Percentiles rank a stretch among this genome's conserved stretches.
These are phyloP conservation scores for Lingula anatina DNA, from an alignment of 2,888 invertebrate genomes.

Conservation along the genomic window DNA sequence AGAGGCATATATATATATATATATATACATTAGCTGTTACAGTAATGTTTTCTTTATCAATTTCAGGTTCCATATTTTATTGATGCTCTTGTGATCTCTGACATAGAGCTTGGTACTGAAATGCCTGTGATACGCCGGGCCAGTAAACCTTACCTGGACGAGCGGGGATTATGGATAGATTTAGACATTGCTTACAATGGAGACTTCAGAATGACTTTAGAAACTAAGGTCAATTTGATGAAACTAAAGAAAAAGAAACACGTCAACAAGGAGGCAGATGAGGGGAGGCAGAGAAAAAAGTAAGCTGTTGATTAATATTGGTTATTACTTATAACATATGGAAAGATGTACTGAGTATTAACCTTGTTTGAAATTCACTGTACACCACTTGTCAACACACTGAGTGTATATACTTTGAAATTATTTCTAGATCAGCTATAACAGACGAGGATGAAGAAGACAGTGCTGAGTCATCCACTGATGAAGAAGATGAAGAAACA, in stretches of 20 bases:
- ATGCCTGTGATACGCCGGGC: constrained; percentile 46
- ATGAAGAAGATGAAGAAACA: constrained; percentile 47
- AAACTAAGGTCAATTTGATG: constrained; percentile 82
- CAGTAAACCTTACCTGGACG: constrained; percentile 65
- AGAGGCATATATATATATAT: too few relatives aligned
- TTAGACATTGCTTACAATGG: constrained; percentile 68
- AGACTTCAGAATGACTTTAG: constrained; percentile 76
- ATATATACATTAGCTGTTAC: too few relatives aligned
- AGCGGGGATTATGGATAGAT: constrained; percentile 84
- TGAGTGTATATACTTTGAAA: too few relatives aligned
- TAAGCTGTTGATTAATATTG: too few relatives aligned
- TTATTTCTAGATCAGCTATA: constrained; percentile 40
- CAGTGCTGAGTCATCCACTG: constrained; percentile 49
- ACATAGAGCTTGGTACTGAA: constrained; percentile 64
- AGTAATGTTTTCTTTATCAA: too few relatives aligned
- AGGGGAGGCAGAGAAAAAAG: too few relatives aligned
- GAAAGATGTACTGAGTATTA: too few relatives aligned
- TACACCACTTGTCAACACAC: too few relatives aligned
- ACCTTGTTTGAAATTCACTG: too few relatives aligned
- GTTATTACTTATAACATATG: too few relatives aligned
- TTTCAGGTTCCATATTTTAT: constrained; percentile 74
- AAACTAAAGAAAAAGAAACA: constrained; percentile 55
- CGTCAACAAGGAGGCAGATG: constrained; percentile 4
- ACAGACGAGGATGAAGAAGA: constrained; percentile 47
- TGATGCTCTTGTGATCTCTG: constrained; percentile 72